A percentile compares a stretch with the other conserved stretches of the same genome.
Conservation (phyloP, 2,888 invertebrate species). For the Phymatocera aterrima region DNA sequence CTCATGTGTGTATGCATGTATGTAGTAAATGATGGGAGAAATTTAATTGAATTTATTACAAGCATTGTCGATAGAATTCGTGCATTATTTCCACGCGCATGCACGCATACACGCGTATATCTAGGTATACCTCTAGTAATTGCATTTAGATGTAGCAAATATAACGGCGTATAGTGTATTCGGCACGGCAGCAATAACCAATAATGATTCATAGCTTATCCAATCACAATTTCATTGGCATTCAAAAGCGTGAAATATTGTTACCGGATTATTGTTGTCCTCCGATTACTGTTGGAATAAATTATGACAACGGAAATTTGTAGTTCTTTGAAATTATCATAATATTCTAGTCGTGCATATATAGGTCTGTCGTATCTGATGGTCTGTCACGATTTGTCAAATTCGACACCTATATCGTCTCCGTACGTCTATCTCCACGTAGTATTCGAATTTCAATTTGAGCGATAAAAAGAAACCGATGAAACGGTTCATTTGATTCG, state of each 20-base stretch:
- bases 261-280: constrained; percentile 17
- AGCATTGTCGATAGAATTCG: constrained; percentile 3
- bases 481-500: background rate
- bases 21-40: constrained; percentile 30
- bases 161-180: constrained; percentile 13
- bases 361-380: no score
- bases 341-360: background rate
- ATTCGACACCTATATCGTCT: background rate
- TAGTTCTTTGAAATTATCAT: background rate
- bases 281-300: background rate
- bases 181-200: constrained; percentile 14
- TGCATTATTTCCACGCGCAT: constrained; percentile 37
- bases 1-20: no score
- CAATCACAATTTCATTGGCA: constrained; percentile 29
- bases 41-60: constrained; percentile 39
- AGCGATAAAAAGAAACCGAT: background rate
- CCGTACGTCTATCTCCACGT: background rate
- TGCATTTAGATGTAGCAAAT: constrained; percentile 41
- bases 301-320: constrained; percentile 2
- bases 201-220: constrained; percentile 40
- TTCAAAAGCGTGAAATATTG: constrained; percentile 39
- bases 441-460: background rate
- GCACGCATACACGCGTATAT: no score
- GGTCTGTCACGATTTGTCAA: no score
- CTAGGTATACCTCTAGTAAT: no score